Evolutionary conservation across 2,888 invertebrate species (phyloP).

Genomic region (Tethea ocularis): DNA sequence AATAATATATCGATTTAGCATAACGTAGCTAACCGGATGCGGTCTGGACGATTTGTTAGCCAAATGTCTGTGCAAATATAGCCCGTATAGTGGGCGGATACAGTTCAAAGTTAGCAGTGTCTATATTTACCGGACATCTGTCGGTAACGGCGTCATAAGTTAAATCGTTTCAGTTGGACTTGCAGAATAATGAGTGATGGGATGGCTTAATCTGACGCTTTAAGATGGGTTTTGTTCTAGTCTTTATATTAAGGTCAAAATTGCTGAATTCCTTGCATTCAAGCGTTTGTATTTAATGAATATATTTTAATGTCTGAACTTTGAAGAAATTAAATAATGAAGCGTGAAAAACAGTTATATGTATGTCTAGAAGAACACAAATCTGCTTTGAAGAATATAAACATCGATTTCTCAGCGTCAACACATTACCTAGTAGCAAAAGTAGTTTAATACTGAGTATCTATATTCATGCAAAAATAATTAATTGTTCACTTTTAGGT

Average conservation of each 20-base stretch:
- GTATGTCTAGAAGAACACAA: no score
- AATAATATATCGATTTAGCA: conserved; percentile 27
- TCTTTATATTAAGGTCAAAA: neutral
- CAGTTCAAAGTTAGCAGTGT: conserved; percentile 7
- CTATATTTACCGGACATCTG: neutral
- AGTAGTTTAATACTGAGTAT: no score
- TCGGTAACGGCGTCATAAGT: conserved; percentile 4
- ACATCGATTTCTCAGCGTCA: no score
- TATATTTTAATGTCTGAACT: no score
- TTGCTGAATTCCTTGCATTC: no score
- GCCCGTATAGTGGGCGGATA: conserved; percentile 16
- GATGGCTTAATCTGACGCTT: conserved; percentile 6
- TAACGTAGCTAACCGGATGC: conserved; percentile 15
- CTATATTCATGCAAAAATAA: no score
- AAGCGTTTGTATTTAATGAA: no score
- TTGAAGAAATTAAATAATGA: no score
- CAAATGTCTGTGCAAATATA: conserved; percentile 10
- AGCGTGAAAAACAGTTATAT: no score
- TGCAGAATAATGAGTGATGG: conserved; percentile 7
- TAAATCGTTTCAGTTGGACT: conserved; percentile 2
- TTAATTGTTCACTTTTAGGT: no score
- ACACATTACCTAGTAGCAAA: no score
- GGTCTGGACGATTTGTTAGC: conserved; percentile 17
- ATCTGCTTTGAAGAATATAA: no score
- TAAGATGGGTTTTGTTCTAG: neutral